Evolutionary conservation across 2,113 vertebrate species (phyloP), one percentile per base, ranked within the genome.

Genomic region (Channa maculata): DNA sequence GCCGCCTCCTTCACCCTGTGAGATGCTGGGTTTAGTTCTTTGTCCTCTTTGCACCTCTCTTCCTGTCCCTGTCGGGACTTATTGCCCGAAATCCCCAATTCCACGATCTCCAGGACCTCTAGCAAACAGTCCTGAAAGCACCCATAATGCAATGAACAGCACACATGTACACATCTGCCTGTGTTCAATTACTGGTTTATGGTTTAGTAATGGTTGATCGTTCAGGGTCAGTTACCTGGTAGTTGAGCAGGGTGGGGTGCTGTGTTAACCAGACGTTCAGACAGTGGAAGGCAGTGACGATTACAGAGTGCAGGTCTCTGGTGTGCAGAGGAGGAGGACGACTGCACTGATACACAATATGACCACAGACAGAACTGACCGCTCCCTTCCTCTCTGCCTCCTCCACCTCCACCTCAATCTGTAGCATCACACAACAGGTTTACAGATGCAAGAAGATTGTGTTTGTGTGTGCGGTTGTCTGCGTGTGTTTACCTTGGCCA

Each of bases 1-100:
- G 97, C 97, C 10, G 97, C 97, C 64, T 98, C 97, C 86, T 98
- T 98, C 80, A 98, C 97, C 80, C 97, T 95, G 95, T 97, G 95
- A 34, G 97, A 98, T 1, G 95, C 96, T 0, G 97, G 97, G 82
- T 96, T 98, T 85, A 95, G 96, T 38, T 97, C 97, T 71, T 98
- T 98, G 67, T 97, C 93, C 15, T 95, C 97, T 92, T 97, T 98
- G 86, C 94, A 95, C 33, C 93, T 95, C 79, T 96, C 94, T 63
- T 98, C 96, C 89, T 96, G 93, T 45, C 97, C 96, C 93, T 49
- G 79, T 95, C 88, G 95, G 58, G 97, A 98, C 75, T 97, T 98
- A 81, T 95, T 97, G 80, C 97, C 97, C 0, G 97, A 98, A 88
- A 98, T 97, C 12, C 97, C 97, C 77, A 98, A 87, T 87, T 98